Evolutionary conservation across 2,113 vertebrate species (phyloP), one percentile per base, ranked within the genome.

Genomic region (Balaenoptera acutorostrata): DNA sequence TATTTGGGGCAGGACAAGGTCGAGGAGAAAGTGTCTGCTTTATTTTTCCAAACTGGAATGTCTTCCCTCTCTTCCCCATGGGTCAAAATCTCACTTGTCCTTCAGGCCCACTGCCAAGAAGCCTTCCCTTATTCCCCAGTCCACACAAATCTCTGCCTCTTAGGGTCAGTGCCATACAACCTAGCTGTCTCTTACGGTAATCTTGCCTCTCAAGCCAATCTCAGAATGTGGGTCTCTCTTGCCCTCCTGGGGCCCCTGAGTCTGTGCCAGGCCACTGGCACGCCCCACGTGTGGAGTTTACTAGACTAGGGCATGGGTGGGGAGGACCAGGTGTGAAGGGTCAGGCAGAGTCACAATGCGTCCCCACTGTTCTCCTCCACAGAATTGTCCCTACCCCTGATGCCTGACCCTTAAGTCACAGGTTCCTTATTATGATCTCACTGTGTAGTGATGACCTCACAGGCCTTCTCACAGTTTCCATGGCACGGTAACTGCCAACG

Each of bases 361-460:
- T 92, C 78, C 31, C 29, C 55, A 36, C 39, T 91, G 46, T 59
- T 93, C 31, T 69, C 36, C 36, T 89, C 55, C 78, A 86, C 8
- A 80, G 84, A 96, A 82, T 44, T 36, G 36, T 36, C 36, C 36
- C 36, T 36, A 4, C 36, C 4, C 36, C 29, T 0, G 49, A 72
- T 41, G 36, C 64, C 77, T 52, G 52, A 31, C 77, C 74, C 63
- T 91, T 63, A n/a, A 61, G 55, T 61, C 69, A 80, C 21, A 71
- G 64, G 11, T 88, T 94, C 81, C 49, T 80, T 64, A 36, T 36
- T 41, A 44, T 97, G 95, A 96, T 71, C 57, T 91, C 93, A 96
- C 63, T 55, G 44, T 23, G 20, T 75, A 85, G 71, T 91, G 89
- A 96, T 95, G 85, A 97, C 91, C 36, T 95, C 95, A 96, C 57